These are phyloP conservation scores for Carduelis carduelis DNA, from an alignment of 2,797 vertebrate genomes.

Conservation along the genomic window DNA sequence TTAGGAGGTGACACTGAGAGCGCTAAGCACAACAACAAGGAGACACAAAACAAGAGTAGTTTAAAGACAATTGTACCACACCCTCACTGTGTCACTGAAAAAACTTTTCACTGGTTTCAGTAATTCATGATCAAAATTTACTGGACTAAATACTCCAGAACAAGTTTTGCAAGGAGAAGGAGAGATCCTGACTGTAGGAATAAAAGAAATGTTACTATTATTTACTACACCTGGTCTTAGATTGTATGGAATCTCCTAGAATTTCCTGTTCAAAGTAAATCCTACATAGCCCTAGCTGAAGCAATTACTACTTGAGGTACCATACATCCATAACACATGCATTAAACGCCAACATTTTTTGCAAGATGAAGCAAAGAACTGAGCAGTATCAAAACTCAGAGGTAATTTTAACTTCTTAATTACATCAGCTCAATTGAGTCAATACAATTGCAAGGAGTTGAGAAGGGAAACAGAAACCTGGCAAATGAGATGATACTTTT, in stretches of 20 bases:
- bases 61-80: neutral
- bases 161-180: neutral
- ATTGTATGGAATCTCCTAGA: neutral
- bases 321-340: neutral
- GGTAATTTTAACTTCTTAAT: neutral
- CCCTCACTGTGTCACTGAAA: neutral
- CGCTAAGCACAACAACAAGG: neutral
- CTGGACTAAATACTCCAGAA: neutral
- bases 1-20: neutral
- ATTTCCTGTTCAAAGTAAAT: neutral
- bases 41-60: neutral
- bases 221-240: neutral
- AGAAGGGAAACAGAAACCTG: neutral
- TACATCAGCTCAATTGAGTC: neutral
- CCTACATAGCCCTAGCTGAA: rapidly evolving
- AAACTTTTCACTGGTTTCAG: neutral
- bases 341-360: neutral
- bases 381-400: neutral
- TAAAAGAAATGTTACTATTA: neutral
- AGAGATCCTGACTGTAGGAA: neutral
- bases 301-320: neutral
- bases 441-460: neutral
- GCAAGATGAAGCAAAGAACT: neutral
- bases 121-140: neutral
- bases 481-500: neutral